Conservation (phyloP, 23 tunicate species). For the Ascidia mentula region DNA sequence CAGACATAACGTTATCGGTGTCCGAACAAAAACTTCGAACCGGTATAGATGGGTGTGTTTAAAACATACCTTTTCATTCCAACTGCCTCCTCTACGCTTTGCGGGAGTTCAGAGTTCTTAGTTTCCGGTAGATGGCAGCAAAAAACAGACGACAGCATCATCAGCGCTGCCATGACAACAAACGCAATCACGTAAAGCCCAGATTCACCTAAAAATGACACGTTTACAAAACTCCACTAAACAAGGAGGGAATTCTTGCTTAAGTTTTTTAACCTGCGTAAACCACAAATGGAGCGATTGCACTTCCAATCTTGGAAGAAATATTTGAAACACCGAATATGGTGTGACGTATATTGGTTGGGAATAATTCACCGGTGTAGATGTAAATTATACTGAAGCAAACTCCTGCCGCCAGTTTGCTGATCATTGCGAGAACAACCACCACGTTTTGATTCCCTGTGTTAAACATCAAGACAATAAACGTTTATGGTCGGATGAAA, state of each 20-base stretch:
- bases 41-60: too few relatives aligned
- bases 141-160: not conserved
- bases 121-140: not conserved
- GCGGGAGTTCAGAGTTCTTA: not conserved
- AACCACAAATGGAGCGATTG: conserved; percentile 31
- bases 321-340: conserved; percentile 7
- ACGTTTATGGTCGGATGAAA: too few relatives aligned
- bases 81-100: not conserved
- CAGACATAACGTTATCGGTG: too few relatives aligned
- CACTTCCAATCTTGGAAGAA: conserved; percentile 33
- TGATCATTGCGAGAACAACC: conserved; percentile 25
- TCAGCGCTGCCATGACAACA: not conserved
- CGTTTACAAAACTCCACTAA: not conserved
- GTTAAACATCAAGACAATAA: too few relatives aligned
- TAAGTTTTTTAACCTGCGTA: conserved; percentile 15
- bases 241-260: too few relatives aligned
- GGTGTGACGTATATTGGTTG: conserved; percentile 31
- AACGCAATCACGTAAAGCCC: not conserved
- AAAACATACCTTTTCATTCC: not conserved
- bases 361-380: conserved; percentile 29
- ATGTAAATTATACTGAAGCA: conserved; percentile 22
- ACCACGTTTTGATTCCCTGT: not conserved
- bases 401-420: conserved; percentile 22
- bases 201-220: not conserved
- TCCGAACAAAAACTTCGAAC: too few relatives aligned